These are phyloP conservation scores for Scomberomorus guttatus DNA, from an alignment of 2,797 vertebrate species.

Conservation along the genomic window DNA sequence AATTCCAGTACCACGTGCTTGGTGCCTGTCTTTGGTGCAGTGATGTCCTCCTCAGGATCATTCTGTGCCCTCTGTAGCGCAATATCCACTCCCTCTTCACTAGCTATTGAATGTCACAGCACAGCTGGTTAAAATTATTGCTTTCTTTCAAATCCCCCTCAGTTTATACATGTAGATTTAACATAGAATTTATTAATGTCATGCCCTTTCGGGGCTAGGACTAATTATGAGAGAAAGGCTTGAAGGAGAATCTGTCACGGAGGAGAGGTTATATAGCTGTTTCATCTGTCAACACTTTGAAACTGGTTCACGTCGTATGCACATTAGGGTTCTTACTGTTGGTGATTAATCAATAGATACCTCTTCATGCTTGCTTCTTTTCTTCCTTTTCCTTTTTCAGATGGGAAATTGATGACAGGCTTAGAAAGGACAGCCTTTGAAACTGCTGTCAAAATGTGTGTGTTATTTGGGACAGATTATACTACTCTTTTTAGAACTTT, in stretches of 20 bases:
- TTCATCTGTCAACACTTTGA: constrained; percentile 80
- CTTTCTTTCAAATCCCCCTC: constrained; percentile 76
- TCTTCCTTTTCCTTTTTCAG: constrained; percentile 51
- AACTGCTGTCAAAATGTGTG: constrained; percentile 64
- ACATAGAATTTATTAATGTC: constrained; percentile 86
- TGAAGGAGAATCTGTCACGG: constrained; percentile 77
- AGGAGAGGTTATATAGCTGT: constrained; percentile 73
- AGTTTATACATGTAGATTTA: constrained; percentile 84
- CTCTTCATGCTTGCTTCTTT: constrained; percentile 51
- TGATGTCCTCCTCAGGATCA: constrained; percentile 67
- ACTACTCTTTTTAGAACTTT: constrained; percentile 51
- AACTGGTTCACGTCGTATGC: constrained; percentile 64
- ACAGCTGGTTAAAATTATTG: constrained; percentile 79
- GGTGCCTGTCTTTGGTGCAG: constrained; percentile 63
- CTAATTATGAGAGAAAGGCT: constrained; percentile 82
- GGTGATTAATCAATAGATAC: constrained; percentile 76
- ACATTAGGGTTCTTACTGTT: constrained; percentile 63
- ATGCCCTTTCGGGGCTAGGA: constrained; percentile 82
- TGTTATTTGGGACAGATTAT: constrained; percentile 63
- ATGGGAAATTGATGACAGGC: constrained; percentile 69
- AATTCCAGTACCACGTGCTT: constrained; percentile 69
- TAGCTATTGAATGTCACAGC: constrained; percentile 81
- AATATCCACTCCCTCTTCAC: constrained; percentile 63
- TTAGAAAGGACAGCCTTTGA: constrained; percentile 69
- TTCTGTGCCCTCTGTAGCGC: constrained; percentile 69